These are phyloP conservation scores for Xylota sylvarum DNA, from an alignment of 2,888 invertebrate genomes.

Conservation along the genomic window DNA sequence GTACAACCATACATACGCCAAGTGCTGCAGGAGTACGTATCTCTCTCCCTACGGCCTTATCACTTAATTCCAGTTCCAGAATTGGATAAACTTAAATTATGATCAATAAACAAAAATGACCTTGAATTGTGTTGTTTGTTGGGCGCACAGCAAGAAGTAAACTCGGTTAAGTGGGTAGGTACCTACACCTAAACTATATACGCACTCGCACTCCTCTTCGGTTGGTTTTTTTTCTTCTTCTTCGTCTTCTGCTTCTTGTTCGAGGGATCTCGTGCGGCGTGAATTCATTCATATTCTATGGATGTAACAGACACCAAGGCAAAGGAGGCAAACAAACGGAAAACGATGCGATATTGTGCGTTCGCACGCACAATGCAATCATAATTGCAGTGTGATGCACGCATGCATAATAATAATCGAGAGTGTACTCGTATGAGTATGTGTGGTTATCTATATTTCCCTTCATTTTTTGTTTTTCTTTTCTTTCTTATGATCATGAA, in stretches of 20 bases:
- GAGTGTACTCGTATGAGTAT: constrained; percentile 8
- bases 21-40: neutral
- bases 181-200: neutral
- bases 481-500: constrained; percentile 58
- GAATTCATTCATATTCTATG: constrained; percentile 56
- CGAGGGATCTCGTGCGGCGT: constrained; percentile 10
- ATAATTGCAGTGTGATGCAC: constrained; percentile 52
- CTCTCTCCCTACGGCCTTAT: constrained; percentile 19
- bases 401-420: constrained; percentile 68
- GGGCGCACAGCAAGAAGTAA: constrained; percentile 48
- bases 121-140: constrained; percentile 63
- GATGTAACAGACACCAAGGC: constrained; percentile 47
- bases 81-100: constrained; percentile 58
- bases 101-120: constrained; percentile 74
- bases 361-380: constrained; percentile 52
- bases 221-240: neutral
- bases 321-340: constrained; percentile 20
- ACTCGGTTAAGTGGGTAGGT: constrained; percentile 72
- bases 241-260: constrained; percentile 7
- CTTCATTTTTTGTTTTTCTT: neutral
- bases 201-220: constrained; percentile 11
- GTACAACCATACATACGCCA: constrained; percentile 31
- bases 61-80: constrained; percentile 59
- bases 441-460: constrained; percentile 57
- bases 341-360: constrained; percentile 11